Conservation (phyloP, 2,888 invertebrate species). For the Ecdyonurus torrentis region DNA sequence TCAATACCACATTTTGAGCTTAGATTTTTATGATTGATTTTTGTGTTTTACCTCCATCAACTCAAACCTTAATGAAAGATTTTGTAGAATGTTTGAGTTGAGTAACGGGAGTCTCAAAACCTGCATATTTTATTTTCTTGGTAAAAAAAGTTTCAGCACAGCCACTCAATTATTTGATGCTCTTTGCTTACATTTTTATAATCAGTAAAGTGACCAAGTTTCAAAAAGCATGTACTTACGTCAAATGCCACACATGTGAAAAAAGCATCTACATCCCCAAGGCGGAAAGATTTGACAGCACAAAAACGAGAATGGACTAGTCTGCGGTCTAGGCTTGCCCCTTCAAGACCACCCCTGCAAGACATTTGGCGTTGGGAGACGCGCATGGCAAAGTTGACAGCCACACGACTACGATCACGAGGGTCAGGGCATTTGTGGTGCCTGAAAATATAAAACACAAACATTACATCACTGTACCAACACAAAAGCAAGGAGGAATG, state of each 20-base stretch:
- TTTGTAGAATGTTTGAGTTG: too few relatives aligned
- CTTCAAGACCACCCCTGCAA: conserved; percentile 29
- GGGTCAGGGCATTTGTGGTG: conserved; percentile 95
- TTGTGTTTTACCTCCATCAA: too few relatives aligned
- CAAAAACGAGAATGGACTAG: conserved; percentile 70
- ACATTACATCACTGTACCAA: not conserved
- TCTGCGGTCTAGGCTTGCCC: conserved; percentile 54
- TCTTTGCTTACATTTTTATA: too few relatives aligned
- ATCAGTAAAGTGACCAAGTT: too few relatives aligned
- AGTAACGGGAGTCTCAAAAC: too few relatives aligned
- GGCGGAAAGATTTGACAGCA: conserved; percentile 53
- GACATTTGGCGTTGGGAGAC: conserved; percentile 33
- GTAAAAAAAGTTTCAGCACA: too few relatives aligned
- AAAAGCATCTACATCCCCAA: conserved; percentile 50
- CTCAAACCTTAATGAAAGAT: too few relatives aligned
- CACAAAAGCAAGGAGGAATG: too few relatives aligned
- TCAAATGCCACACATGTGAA: conserved; percentile 58
- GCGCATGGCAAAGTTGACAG: conserved; percentile 54
- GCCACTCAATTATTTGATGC: too few relatives aligned
- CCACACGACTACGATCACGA: conserved; percentile 43
- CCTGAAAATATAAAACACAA: conserved; percentile 30
- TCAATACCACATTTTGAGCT: too few relatives aligned
- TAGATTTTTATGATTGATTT: too few relatives aligned
- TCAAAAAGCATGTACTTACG: conserved; percentile 20
- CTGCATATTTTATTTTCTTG: too few relatives aligned